Evolutionary conservation across 2,797 vertebrate genomes (phyloP), one percentile per base, ranked within the genome.

Genomic region (Rachycentron canadum): DNA sequence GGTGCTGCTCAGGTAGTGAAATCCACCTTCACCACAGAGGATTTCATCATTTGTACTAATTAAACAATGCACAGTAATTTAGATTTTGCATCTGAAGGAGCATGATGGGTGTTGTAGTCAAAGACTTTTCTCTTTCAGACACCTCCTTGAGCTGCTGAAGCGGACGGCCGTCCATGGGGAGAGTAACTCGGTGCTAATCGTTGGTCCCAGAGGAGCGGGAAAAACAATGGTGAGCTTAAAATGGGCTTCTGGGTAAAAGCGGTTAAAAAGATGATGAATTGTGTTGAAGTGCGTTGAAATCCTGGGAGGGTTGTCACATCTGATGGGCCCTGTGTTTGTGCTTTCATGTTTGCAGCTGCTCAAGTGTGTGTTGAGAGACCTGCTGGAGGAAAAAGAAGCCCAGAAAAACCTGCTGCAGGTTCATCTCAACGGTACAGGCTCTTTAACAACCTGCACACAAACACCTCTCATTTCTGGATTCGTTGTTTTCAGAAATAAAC

Each of bases 161-260:
- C 94, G 96, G 70, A 98, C 97, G 2, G 95, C 93, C 5, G n/a
- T 96, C 81, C 94, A 98, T 2, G 98, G 98, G 71, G 98, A 99
- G 91, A 98, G 98, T 70, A 99, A 99, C 73, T 99, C 98, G 0
- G 94, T 97, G 65, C 96, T 99, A 10, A 92, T 99, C 32, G 94
- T 99, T 11, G 98, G 98, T 3, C 97, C 98, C 45, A 93, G 98
- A 78, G 98, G 98, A 86, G 92, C 96, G 0, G 98, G 98, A 50
- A 99, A 99, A 87, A 97, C 94, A 0, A 93, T 82, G 97, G 98
- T 99, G 95, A 78, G 88, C 30, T 21, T 13, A 2, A 49, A 65
- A 49, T 3, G 5, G 34, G 17, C 34, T 32, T 32, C 32, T 7
- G 28, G 26, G 53, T 26, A 36, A 57, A 83, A 58, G 4, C 5